Conservation (phyloP, 2,888 invertebrate genomes). For the Ophion costatus region DNA sequence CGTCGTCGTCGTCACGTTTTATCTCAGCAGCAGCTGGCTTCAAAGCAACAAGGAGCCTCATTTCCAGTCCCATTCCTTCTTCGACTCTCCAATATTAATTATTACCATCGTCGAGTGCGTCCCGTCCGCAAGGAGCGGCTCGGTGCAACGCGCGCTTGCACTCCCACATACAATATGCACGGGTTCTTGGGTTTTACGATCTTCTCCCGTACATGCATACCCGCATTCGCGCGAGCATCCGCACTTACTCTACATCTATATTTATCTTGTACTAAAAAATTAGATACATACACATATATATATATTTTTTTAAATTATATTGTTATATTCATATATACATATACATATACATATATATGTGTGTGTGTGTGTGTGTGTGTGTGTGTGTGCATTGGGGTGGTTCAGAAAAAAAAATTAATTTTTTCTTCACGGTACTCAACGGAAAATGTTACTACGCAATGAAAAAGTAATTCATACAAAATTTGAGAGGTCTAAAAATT, state of each 20-base stretch:
- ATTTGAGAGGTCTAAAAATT: too few species aligned
- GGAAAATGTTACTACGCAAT: too few species aligned
- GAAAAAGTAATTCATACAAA: too few species aligned
- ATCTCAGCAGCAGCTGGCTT: constrained; percentile 73
- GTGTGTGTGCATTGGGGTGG: too few species aligned
- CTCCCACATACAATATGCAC: constrained; percentile 69
- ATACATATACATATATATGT: too few species aligned
- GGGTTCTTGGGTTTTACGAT: constrained; percentile 48
- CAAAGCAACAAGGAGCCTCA: constrained; percentile 72
- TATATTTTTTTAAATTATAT: too few species aligned
- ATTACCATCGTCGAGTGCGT: constrained; percentile 74
- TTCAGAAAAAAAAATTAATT: too few species aligned
- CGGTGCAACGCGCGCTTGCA: constrained; percentile 49
- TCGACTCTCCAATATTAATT: constrained; percentile 76
- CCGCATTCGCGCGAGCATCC: not conserved
- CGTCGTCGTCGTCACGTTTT: constrained; percentile 28
- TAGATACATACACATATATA: too few species aligned
- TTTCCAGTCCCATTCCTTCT: constrained; percentile 31
- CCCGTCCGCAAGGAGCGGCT: constrained; percentile 54
- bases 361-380: too few species aligned
- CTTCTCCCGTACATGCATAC: constrained; percentile 8
- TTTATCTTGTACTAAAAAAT: too few species aligned
- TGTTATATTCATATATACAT: too few species aligned
- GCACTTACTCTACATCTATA: not conserved
- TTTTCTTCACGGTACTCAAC: too few species aligned